A percentile compares a stretch with the other conserved stretches of the same genome.
These are phyloP conservation scores for Cyprinus carpio DNA, from an alignment of 2,113 vertebrate genomes.

Conservation along the genomic window DNA sequence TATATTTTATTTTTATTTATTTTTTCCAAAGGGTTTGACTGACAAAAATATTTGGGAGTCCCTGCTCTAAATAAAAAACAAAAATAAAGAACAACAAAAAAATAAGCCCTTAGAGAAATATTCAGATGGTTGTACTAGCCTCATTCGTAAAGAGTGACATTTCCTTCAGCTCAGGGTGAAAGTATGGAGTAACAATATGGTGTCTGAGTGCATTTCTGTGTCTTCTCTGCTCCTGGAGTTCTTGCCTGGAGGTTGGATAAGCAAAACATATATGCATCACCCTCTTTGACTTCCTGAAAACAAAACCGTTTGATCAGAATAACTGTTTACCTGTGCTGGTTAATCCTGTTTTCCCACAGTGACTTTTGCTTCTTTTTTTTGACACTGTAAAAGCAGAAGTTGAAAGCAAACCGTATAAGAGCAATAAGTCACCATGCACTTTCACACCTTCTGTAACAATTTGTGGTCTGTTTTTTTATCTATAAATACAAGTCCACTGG, in stretches of 20 bases:
- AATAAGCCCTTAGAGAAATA: neutral
- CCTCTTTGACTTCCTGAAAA: neutral
- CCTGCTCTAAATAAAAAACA: neutral
- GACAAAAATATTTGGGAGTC: neutral
- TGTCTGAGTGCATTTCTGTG: slow-evolving; percentile 74
- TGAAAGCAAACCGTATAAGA: neutral
- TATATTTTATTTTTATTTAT: no score
- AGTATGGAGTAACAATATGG: slow-evolving; percentile 78
- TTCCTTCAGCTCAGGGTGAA: slow-evolving; percentile 76
- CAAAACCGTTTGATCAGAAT: neutral
- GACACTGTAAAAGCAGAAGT: slow-evolving; percentile 56
- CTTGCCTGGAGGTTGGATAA: neutral
- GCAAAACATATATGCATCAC: neutral
- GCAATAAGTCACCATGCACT: no score
- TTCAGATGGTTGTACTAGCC: slow-evolving; percentile 46
- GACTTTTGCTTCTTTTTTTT: slow-evolving; percentile 38
- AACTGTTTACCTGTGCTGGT: slow-evolving; percentile 66
- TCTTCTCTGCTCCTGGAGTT: slow-evolving; percentile 66
- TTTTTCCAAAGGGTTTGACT: neutral
- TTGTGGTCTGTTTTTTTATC: neutral
- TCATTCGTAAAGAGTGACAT: slow-evolving; percentile 64
- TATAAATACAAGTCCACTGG: neutral
- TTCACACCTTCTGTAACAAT: neutral
- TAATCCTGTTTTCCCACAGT: slow-evolving; percentile 74
- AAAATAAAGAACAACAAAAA: neutral